Evolutionary conservation across 2,113 vertebrate species (phyloP).

Genomic region (Podarcis cretensis): DNA sequence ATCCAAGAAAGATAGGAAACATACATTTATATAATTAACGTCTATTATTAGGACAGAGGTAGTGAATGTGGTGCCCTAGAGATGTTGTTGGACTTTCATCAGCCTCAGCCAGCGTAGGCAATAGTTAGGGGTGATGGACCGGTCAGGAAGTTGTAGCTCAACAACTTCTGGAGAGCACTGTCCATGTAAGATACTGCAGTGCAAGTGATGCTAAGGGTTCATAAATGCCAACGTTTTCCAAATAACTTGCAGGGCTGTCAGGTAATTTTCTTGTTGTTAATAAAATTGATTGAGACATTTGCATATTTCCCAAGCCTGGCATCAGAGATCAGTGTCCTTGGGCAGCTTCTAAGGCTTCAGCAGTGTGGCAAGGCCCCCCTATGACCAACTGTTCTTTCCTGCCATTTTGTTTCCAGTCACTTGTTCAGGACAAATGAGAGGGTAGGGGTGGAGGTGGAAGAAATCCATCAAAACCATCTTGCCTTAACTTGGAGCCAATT

Average conservation of each 20-base stretch:
- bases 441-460: neutral
- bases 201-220: no score
- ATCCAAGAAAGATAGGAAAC: neutral
- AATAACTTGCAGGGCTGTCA: no score
- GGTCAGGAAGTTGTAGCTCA: no score
- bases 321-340: neutral
- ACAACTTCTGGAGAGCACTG: no score
- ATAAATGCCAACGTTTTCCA: no score
- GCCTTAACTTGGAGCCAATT: neutral
- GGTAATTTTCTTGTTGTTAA: neutral
- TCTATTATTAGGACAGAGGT: neutral
- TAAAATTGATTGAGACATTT: neutral
- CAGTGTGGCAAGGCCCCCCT: no score
- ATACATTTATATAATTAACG: neutral
- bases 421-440: neutral
- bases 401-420: neutral
- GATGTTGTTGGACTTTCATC: no score
- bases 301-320: neutral
- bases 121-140: no score
- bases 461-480: neutral
- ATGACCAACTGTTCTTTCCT: neutral
- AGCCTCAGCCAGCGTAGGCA: no score
- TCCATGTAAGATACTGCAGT: no score
- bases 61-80: no score
- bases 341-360: neutral